These are phyloP conservation scores for Epirrhoe tristata DNA, from an alignment of 2,888 invertebrate genomes.

Conservation along the genomic window DNA sequence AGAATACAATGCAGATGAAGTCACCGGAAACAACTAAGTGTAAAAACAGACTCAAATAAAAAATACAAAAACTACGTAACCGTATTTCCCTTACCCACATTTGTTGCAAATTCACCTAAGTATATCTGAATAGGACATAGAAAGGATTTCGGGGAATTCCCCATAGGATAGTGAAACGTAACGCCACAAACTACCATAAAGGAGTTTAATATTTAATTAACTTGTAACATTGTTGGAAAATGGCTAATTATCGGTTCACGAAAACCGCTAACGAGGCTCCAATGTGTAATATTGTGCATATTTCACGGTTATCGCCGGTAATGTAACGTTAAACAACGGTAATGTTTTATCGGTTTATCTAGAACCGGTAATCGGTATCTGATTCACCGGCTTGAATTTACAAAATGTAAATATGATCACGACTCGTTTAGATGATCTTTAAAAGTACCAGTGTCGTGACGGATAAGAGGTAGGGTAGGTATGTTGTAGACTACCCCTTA, in stretches of 20 bases:
- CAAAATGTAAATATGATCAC: too few relatives aligned
- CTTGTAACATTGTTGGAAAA: constrained; percentile 3
- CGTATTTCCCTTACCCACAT: background rate
- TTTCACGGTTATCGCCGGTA: constrained; percentile 14
- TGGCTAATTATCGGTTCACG: constrained; percentile 1
- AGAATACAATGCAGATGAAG: too few relatives aligned
- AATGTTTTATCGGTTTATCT: constrained; percentile 1
- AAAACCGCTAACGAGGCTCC: background rate
- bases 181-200: background rate
- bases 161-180: background rate
- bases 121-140: background rate
- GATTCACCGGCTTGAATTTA: background rate
- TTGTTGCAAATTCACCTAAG: background rate
- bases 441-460: too few relatives aligned
- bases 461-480: too few relatives aligned
- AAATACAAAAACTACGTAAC: background rate
- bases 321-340: constrained; percentile 11
- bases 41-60: background rate
- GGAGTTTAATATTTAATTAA: constrained; percentile 1
- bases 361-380: background rate
- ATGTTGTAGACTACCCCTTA: too few relatives aligned
- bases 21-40: too few relatives aligned
- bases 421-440: too few relatives aligned
- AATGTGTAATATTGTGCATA: constrained; percentile 12
- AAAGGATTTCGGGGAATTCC: background rate